Evolutionary conservation across 2,113 vertebrate species (phyloP).

Genomic region (Pseudonaja textilis): DNA sequence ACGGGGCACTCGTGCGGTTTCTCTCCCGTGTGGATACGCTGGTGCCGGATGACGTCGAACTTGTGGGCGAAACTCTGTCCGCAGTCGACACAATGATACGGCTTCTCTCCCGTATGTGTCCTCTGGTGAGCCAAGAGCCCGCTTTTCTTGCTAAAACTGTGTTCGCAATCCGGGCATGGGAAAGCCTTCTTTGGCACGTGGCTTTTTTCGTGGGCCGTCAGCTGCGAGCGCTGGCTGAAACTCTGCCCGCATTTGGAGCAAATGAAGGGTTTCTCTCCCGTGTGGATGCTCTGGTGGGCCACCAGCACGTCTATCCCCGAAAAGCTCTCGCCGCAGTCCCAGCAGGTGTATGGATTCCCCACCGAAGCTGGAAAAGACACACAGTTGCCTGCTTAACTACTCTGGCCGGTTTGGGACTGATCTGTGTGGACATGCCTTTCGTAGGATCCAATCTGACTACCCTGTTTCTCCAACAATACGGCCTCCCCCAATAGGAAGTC

Average conservation of each 20-base stretch:
- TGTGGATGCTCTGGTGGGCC: slow-evolving; percentile 60
- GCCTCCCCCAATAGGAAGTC: too few species aligned
- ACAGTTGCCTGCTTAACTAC: background rate
- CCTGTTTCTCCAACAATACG: too few species aligned
- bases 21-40: slow-evolving; percentile 32
- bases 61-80: slow-evolving; percentile 17
- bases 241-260: slow-evolving; percentile 6
- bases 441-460: background rate
- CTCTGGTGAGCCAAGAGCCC: slow-evolving; percentile 20
- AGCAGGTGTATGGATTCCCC: slow-evolving; percentile 50
- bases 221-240: slow-evolving; percentile 8
- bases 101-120: slow-evolving; percentile 24
- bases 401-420: background rate
- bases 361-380: background rate
- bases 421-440: background rate
- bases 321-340: slow-evolving; percentile 58
- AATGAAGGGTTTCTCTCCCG: slow-evolving; percentile 31
- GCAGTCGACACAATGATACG: slow-evolving; percentile 5
- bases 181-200: slow-evolving; percentile 17
- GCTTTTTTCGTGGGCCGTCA: background rate
- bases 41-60: slow-evolving; percentile 12
- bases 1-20: slow-evolving; percentile 59
- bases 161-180: background rate
- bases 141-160: slow-evolving; percentile 8
- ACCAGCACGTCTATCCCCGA: slow-evolving; percentile 51